Base-by-base conservation (phyloP, 2,797 vertebrate genomes). In the Aldrovandia affinis region DNA sequence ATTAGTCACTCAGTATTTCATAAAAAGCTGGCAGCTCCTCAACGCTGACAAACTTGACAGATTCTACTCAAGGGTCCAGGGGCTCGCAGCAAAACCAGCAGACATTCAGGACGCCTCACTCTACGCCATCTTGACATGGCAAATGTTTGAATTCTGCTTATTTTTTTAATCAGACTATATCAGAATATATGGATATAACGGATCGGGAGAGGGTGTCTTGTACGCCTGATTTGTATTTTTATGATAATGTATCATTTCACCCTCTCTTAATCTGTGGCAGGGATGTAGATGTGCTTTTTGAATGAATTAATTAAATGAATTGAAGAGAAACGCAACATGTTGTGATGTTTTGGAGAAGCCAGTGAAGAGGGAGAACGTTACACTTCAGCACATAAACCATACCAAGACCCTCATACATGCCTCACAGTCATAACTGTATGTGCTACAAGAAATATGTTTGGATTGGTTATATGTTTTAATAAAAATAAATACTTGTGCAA, bases 1-100 rank as follows among this genome's bases (percentile, higher is more conserved):
- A 92, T 94, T 93, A 94, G 94, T 92, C 91, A 93, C 92, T 91
- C 90, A 88, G 91, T 93, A 92, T 93, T 93, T 92, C 92, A 93
- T 91, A 90, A 90, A n/a, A 92, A 91, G 89, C 85, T 95, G 92
- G 92, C 92, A 92, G 91, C 92, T 92, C 89, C 89, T 89, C 89
- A 91, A 85, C 90, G 88, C 92, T 92, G 90, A 94, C 92, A 93
- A 93, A 92, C 89, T n/a, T 92, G 92, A 93, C 90, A 92, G 86
- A 90, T 90, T 88, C 84, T 91, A 87, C 92, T 94, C 89, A 87
- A 78, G 92, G 92, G 92, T 90, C 90, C 83, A 86, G 88, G 89
- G 88, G 89, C 89, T 90, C 50, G 70, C 25, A 86, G 80, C 87
- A 75, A 86, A 87, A 87, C 55, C n/a, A 63, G 22, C 85, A 87